These are phyloP conservation scores for Oxyruncus cristatus DNA, from an alignment of 2,113 vertebrate species.

Conservation along the genomic window DNA sequence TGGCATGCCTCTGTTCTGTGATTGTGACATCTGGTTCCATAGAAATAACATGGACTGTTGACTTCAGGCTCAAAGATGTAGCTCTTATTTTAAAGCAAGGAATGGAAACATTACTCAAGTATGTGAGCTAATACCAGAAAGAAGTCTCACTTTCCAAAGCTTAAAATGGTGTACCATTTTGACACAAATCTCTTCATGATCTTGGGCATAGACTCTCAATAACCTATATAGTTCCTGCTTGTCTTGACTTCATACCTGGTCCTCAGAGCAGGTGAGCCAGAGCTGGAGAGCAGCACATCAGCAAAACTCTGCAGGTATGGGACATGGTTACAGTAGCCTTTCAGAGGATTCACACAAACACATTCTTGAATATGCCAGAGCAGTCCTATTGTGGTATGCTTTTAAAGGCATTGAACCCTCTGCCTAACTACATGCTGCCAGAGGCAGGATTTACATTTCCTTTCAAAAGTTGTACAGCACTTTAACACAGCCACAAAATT, in stretches of 20 bases:
- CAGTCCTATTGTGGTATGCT: not conserved
- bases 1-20: not conserved
- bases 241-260: not conserved
- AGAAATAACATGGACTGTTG: not conserved
- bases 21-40: not conserved
- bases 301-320: not conserved
- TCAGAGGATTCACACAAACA: not conserved
- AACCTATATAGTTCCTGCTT: no score
- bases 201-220: not conserved
- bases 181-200: not conserved
- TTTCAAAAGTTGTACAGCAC: not conserved
- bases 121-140: not conserved
- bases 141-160: not conserved
- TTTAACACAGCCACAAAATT: not conserved
- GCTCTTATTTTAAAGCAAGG: not conserved
- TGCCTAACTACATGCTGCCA: not conserved
- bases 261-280: not conserved
- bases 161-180: not conserved
- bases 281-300: not conserved
- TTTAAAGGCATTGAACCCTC: not conserved
- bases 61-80: not conserved
- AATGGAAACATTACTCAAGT: not conserved
- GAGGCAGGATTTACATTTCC: not conserved
- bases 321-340: not conserved
- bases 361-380: not conserved